Evolutionary conservation across 2,113 vertebrate genomes (phyloP).

Genomic region (Panurus biarmicus): DNA sequence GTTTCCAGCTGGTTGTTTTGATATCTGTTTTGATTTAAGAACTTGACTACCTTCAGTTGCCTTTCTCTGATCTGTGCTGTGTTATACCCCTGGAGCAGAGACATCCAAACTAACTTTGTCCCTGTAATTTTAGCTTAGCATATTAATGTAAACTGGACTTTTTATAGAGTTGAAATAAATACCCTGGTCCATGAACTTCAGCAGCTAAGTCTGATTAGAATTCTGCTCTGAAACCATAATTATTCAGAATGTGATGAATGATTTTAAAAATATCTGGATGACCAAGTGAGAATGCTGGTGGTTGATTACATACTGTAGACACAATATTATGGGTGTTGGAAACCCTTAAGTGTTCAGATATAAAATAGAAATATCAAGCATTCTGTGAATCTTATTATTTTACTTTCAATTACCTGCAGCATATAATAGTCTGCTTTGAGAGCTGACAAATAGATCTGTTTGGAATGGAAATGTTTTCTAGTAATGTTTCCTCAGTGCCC

Average conservation of each 20-base stretch:
- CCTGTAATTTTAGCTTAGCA: not conserved
- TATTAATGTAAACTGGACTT: not conserved
- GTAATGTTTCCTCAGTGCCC: not conserved
- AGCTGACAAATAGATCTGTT: not conserved
- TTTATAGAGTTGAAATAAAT: not conserved
- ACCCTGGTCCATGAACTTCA: not conserved
- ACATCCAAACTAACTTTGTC: not conserved
- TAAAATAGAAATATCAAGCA: not conserved
- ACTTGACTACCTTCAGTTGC: not conserved
- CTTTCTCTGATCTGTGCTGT: not conserved
- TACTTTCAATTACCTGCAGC: constrained; percentile 14
- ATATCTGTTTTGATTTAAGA: not conserved
- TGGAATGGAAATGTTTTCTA: constrained; percentile 8
- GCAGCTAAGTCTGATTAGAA: not conserved
- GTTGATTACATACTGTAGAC: not conserved
- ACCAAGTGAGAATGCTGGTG: not conserved
- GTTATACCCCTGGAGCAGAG: not conserved
- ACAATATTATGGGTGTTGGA: not conserved
- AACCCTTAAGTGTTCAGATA: not conserved
- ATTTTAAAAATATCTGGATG: not conserved
- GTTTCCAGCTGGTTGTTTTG: not conserved
- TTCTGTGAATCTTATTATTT: not conserved
- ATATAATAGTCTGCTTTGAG: not conserved
- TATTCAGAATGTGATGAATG: not conserved
- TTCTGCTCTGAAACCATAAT: not conserved